These are phyloP conservation scores for Nemopilema nomurai DNA, from an alignment of 30 jellyfish, hydroid and myxozoan species.

Conservation along the genomic window DNA sequence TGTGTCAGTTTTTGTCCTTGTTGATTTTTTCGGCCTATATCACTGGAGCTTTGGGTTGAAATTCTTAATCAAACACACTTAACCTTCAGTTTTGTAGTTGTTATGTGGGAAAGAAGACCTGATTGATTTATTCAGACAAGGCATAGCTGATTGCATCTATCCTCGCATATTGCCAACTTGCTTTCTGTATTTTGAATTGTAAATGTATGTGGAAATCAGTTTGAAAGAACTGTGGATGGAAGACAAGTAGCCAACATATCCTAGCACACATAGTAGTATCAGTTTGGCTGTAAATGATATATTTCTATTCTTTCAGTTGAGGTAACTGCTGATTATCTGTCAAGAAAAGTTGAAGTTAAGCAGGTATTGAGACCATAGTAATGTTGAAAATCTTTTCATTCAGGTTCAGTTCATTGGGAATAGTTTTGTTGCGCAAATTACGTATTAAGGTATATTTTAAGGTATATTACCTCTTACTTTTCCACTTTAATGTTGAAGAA, in stretches of 20 bases:
- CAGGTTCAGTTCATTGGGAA: constrained; percentile 25
- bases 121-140: not conserved
- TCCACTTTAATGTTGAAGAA: too few relatives aligned
- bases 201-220: too few relatives aligned
- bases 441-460: not conserved
- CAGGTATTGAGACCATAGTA: constrained; percentile 51
- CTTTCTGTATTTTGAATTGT: too few relatives aligned
- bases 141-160: not conserved
- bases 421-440: not conserved
- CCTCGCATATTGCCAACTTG: too few relatives aligned
- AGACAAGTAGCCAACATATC: not conserved
- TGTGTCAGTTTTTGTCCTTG: not conserved
- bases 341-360: constrained; percentile 51
- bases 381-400: not conserved
- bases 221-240: not conserved
- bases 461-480: too few relatives aligned
- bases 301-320: constrained; percentile 42
- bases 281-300: too few relatives aligned
- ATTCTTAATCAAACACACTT: not conserved
- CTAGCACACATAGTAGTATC: not conserved
- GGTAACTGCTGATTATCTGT: constrained; percentile 78
- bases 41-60: not conserved
- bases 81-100: not conserved
- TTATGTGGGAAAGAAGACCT: not conserved
- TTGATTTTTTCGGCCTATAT: not conserved